phyloP scores from a whole-genome alignment of 2,113 vertebrate genomes.

The Hippocampus barbouri region DNA sequence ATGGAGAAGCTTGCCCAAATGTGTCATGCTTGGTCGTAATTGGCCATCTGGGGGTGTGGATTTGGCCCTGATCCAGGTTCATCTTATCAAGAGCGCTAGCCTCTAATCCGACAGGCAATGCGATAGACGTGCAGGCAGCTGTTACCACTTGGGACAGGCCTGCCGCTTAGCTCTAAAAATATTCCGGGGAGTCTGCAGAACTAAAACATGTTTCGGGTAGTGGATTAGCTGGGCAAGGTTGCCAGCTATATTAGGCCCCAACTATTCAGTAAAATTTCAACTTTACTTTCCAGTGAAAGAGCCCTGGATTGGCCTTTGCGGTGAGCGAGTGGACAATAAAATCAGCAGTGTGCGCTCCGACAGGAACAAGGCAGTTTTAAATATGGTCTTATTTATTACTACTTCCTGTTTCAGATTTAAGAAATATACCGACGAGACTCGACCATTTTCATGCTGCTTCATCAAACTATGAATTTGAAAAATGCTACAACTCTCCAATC shows the following conservation, averaged over 20 bases:
- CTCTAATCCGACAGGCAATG: slow-evolving; percentile 66
- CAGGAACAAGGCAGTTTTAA: background rate
- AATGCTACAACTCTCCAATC: slow-evolving; percentile 10
- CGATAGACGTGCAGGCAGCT: slow-evolving; percentile 63
- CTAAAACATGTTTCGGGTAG: slow-evolving; percentile 12
- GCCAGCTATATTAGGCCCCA: background rate
- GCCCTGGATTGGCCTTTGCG: background rate
- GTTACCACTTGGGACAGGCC: slow-evolving; percentile 63
- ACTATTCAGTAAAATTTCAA: background rate
- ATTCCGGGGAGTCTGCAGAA: slow-evolving; percentile 32
- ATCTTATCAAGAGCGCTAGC: slow-evolving; percentile 58
- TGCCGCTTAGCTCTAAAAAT: slow-evolving; percentile 72
- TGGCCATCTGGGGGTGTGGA: slow-evolving; percentile 56
- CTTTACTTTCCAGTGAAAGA: background rate
- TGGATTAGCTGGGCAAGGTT: background rate
- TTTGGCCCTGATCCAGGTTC: slow-evolving; percentile 51
- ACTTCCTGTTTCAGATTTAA: background rate
- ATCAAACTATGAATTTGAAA: slow-evolving; percentile 4
- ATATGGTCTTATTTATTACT: background rate
- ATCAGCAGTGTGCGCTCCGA: background rate
- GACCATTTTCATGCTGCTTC: background rate
- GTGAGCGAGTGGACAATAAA: background rate
- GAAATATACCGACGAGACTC: background rate
- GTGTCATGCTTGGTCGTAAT: slow-evolving; percentile 44
- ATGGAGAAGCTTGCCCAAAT: slow-evolving; percentile 9